phyloP scores from a whole-genome alignment of 2,113 vertebrate species.

The Urocolius indicus region DNA sequence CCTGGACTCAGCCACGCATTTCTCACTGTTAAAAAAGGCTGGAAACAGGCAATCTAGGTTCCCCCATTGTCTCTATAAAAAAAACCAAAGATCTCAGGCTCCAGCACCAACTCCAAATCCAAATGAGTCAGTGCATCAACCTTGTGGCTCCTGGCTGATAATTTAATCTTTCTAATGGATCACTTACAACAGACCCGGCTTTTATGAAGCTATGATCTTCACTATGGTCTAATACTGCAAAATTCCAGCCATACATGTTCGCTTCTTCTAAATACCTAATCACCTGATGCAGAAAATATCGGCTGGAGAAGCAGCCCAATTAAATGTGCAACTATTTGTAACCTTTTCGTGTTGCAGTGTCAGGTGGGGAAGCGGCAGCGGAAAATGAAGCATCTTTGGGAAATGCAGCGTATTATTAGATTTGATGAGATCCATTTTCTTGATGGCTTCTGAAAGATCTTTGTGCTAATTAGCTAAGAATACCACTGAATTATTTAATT shows the following conservation, averaged over 20 bases:
- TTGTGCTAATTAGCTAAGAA: conserved; percentile 77
- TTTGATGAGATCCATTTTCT: conserved; percentile 76
- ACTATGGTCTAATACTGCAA: neutral
- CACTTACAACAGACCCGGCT: neutral
- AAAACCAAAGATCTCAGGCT: neutral
- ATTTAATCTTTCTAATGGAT: neutral
- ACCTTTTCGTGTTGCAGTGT: neutral
- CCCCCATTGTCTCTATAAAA: neutral
- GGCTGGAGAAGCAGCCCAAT: neutral
- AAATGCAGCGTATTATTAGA: conserved; percentile 51
- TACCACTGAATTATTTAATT: conserved; percentile 80
- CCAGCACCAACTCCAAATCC: neutral
- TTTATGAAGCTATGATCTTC: neutral
- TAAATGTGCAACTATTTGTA: neutral
- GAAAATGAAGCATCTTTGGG: conserved; percentile 23
- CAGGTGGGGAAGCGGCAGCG: conserved; percentile 13
- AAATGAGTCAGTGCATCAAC: neutral
- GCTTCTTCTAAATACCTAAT: neutral
- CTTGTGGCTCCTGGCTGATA: neutral
- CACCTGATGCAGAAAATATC: neutral
- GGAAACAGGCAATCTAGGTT: neutral
- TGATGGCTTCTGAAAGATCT: conserved; percentile 75
- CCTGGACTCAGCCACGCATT: neutral
- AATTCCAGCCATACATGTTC: neutral
- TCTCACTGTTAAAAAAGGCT: neutral